Evolutionary conservation across 2,888 invertebrate species (phyloP), one percentile per base, ranked within the genome.

Genomic region (Drosophila putrida): DNA sequence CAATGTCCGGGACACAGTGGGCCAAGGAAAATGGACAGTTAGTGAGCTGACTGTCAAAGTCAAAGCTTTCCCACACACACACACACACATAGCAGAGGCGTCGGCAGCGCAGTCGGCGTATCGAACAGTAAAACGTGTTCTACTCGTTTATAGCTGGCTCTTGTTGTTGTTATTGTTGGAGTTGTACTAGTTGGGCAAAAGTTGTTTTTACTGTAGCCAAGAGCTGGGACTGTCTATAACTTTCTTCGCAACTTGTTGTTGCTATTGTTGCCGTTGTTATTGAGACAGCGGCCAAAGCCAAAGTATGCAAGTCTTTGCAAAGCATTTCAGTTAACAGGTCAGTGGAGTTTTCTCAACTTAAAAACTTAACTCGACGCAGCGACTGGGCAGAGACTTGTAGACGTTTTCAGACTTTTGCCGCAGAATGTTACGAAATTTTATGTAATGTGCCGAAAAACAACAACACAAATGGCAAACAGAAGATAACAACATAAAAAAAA

Each of bases 361-460:
- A 86, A 73, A 83, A 82, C 81, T 80, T 75, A 72, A 57, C 71
- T 63, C 82, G 67, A 69, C 72, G 70, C 62, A 50, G 69, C 59
- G 65, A 35, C 64, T 59, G 64, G 53, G 31, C 72, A 60, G 71
- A 38, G 59, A 60, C 68, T 74, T 60, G 66, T 50, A 46, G 79
- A 78, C 82, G 70, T 47, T 73, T 82, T 83, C 70, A 82, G 71
- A 64, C 70, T 74, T 78, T 65, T 74, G 77, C 86, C 78, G 86
- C 86, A 87, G 88, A 83, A 83, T 83, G 88, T 83, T 83, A 83
- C 88, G 83, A 83, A 83, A 83, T 83, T 83, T 88, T 88, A 83
- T 88, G 83, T 88, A 83, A 83, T 83, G 81, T 86, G 87, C 86
- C 88, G 51, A 83, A 88, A 78, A 78, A 66, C 41, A 77, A 57